Evolutionary conservation across 2,113 vertebrate species (phyloP), one percentile per base, ranked within the genome.

Genomic region (Onychorhynchus coronatus): DNA sequence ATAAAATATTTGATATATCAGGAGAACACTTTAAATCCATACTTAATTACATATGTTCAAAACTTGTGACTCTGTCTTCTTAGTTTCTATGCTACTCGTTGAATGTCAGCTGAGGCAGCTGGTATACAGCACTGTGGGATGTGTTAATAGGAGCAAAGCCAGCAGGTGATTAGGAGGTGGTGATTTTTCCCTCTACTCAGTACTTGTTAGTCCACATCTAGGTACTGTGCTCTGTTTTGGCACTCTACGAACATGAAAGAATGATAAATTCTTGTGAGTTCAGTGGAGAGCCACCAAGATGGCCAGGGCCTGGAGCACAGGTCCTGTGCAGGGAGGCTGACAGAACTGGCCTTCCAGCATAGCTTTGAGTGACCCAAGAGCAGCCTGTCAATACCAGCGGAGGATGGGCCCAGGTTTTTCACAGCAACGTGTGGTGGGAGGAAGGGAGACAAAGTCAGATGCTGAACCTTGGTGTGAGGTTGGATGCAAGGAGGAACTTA

Each of bases 381-480:
- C 67, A 72, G 19, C 67, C 42, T n/a, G 22, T 30, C 2, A 3
- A 4, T n/a, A 47, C 11, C n/a, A 59, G 25, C 27, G 23, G 77
- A 8, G 47, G 42, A 42, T 42, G 28, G 42, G 21, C 30, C 16
- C 21, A 20, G 47, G 47, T 28, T 91, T 85, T 81, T 67, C 44
- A 62, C 21, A 53, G 55, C 28, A 58, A 15, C 0, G 0, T 0
- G 0, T 17, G 46, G 55, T 35, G 25, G 28, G 25, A 71, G 23
- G 14, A 56, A 52, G 47, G 7, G 56, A 75, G 47, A 14, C 6
- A 14, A 35, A 61, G 35, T 72, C 71, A 75, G 44, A 74, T 17
- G 15, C 25, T 58, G 56, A 67, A 55, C 16, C 22, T 44, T n/a
- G 21, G 8, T 47, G 6, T 49, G 30, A 61, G 55, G 39, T 23